phyloP scores from a whole-genome alignment of 1,140 invertebrate genomes.

The Maconellicoccus hirsutus region DNA sequence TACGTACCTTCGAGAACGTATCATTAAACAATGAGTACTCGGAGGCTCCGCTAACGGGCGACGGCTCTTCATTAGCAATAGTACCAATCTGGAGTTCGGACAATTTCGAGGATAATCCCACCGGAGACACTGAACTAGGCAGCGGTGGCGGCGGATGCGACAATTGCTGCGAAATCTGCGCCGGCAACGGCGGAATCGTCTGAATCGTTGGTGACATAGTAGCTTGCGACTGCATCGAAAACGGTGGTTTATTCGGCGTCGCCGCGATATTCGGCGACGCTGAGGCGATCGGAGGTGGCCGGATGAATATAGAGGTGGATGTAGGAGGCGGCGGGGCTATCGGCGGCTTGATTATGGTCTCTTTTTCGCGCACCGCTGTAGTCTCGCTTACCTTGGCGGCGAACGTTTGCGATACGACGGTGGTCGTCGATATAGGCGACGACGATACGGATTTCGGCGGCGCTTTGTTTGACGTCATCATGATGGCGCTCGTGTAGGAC shows the following conservation, averaged over 20 bases:
- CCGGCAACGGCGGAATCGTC: background rate
- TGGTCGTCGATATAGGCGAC: slow-evolving; percentile 37
- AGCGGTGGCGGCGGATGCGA: slow-evolving; percentile 21
- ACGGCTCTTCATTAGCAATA: slow-evolving; percentile 31
- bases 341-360: background rate
- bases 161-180: slow-evolving; percentile 25
- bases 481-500: slow-evolving; percentile 49
- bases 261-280: slow-evolving; percentile 32
- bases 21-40: slow-evolving; percentile 74
- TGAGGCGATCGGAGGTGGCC: slow-evolving; percentile 25
- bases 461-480: slow-evolving; percentile 39
- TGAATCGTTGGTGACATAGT: background rate
- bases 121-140: background rate
- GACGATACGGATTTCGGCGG: slow-evolving; percentile 25
- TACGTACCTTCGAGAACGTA: slow-evolving; percentile 44
- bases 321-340: slow-evolving; percentile 13
- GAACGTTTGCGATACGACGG: slow-evolving; percentile 40
- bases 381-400: slow-evolving; percentile 40
- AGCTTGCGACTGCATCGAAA: slow-evolving; percentile 21
- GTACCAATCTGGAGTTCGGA: slow-evolving; percentile 16
- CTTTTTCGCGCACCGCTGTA: background rate
- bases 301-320: slow-evolving; percentile 25
- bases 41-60: slow-evolving; percentile 31
- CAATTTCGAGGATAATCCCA: background rate
- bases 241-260: slow-evolving; percentile 31